Evolutionary conservation across 2,888 invertebrate genomes (phyloP), one percentile per base, ranked within the genome.

Genomic region (Tetramorium bicarinatum): DNA sequence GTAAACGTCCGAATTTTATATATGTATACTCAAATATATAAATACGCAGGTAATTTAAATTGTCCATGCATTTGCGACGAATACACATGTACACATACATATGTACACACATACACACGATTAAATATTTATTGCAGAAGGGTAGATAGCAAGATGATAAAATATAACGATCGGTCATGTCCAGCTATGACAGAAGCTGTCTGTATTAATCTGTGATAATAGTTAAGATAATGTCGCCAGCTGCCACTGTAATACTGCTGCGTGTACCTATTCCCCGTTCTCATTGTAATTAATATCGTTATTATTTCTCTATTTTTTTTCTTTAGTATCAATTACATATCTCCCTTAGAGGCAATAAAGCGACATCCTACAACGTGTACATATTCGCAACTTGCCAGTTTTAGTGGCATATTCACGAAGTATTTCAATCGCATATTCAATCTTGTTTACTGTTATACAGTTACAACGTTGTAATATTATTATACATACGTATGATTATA

Each of bases 201-300:
- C 93, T 94, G 92, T 93, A 92, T 91, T 92, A 93, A 94, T 94
- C 94, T 94, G 94, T 94, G 94, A 94, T 94, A 94, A 93, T 94
- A 94, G 93, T 94, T 94, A 92, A 93, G 90, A 87, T 91, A 91
- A 76, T 83, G 87, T 85, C 88, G 87, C 86, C 90, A 91, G 91
- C 90, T 92, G 90, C 90, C 91, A 89, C 89, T 88, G 83, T 91
- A 92, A 89, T 90, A 91, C 88, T 87, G 90, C 91, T 89, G 90
- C 84, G 74, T 89, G 90, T 89, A 91, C 86, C 87, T 90, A 54
- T 21, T 41, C 83, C 77, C 79, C 87, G 84, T 84, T 88, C 86
- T 66, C 71, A 3, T 21, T 69, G 44, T 89, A 89, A 87, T 90
- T 89, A 83, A 85, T 88, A 87, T 88, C 82, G 85, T 88, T 85